Percentiles rank a stretch among this genome's conserved stretches.
phyloP scores from a whole-genome alignment of 2,797 vertebrate genomes.

The Cyprinella venusta region DNA sequence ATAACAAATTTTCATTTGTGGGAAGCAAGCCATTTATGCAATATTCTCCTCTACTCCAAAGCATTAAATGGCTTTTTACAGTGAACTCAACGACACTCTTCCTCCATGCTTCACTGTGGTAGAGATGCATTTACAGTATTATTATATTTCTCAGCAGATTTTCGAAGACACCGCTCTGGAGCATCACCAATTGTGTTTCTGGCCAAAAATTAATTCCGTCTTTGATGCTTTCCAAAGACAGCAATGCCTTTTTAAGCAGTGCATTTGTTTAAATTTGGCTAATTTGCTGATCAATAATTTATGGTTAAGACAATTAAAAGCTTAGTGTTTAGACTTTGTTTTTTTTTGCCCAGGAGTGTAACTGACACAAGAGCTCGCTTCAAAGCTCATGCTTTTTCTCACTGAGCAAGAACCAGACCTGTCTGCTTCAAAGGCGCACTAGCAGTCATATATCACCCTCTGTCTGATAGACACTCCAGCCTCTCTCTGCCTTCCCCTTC shows the following conservation, averaged over 20 bases:
- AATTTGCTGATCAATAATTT: not conserved
- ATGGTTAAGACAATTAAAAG: not conserved
- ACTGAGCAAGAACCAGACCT: conserved; percentile 43
- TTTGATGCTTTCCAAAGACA: not conserved
- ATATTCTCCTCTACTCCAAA: not conserved
- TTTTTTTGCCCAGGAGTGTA: not conserved
- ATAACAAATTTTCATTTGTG: no score
- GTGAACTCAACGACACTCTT: not conserved
- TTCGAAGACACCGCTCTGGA: not conserved
- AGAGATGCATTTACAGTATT: conserved; percentile 1
- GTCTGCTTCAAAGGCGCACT: conserved; percentile 49
- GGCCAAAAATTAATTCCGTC: not conserved
- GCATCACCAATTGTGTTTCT: not conserved
- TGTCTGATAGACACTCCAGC: conserved; percentile 44
- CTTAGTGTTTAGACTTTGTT: not conserved
- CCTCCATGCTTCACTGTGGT: not conserved
- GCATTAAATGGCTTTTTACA: not conserved
- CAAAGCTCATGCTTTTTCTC: conserved; percentile 23
- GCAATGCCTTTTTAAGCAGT: not conserved
- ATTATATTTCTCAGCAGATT: not conserved
- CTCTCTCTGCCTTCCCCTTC: conserved; percentile 12
- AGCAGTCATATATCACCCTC: conserved; percentile 26
- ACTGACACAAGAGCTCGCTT: conserved; percentile 28
- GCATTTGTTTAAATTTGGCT: not conserved
- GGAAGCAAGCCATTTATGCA: not conserved